phyloP scores from a whole-genome alignment of 2,113 vertebrate genomes.

The Nerophis lumbriciformis region DNA sequence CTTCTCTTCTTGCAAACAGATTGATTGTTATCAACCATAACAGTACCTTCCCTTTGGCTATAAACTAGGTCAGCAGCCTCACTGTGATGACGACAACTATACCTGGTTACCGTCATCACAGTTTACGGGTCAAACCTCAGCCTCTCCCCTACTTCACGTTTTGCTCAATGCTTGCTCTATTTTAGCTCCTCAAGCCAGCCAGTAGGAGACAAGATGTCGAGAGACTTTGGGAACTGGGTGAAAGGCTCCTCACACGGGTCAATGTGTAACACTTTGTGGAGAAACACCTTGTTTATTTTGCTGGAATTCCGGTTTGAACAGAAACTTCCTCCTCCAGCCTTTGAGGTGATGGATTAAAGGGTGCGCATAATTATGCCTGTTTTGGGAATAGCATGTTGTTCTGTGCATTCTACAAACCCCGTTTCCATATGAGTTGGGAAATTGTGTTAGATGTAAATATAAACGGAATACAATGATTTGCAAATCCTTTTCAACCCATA shows the following conservation, averaged over 20 bases:
- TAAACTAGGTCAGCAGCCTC: neutral
- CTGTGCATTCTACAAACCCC: neutral
- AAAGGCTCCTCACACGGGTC: conserved; percentile 46
- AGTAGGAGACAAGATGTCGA: conserved; percentile 32
- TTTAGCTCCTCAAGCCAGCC: neutral
- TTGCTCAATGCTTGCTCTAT: conserved; percentile 10
- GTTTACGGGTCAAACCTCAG: conserved; percentile 11
- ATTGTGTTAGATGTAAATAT: no score
- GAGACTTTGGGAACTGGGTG: conserved; percentile 37
- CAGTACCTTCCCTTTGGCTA: neutral
- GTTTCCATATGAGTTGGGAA: no score
- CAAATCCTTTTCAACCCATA: no score
- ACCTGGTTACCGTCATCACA: conserved; percentile 17
- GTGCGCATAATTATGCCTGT: neutral
- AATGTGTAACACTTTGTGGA: conserved; percentile 54
- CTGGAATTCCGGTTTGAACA: conserved; percentile 29
- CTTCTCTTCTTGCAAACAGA: neutral
- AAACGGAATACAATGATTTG: no score
- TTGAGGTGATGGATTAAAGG: conserved; percentile 12
- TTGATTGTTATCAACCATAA: no score
- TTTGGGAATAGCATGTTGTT: neutral
- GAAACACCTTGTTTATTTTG: conserved; percentile 57
- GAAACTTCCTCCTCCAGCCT: conserved; percentile 28
- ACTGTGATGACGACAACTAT: neutral
- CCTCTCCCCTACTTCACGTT: neutral